phyloP scores from a whole-genome alignment of 2,797 vertebrate species.

The Benthosema pterotum region DNA sequence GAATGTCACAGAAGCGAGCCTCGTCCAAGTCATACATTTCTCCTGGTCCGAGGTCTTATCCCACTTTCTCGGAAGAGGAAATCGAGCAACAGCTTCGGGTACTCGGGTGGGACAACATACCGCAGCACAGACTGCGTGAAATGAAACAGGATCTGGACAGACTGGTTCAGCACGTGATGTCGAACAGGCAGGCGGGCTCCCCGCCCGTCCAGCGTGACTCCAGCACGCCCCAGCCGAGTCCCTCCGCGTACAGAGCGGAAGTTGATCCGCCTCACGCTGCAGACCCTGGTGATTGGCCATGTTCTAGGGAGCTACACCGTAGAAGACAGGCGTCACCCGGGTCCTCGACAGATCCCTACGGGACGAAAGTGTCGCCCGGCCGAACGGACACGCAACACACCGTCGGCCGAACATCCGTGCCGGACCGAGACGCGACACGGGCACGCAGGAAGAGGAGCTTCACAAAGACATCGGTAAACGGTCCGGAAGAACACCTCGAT shows the following conservation, averaged over 20 bases:
- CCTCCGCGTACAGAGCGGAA: conserved; percentile 74
- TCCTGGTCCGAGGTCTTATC: too few species aligned
- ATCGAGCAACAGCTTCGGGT: conserved; percentile 72
- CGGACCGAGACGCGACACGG: conserved; percentile 17
- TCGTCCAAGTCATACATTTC: conserved; percentile 2
- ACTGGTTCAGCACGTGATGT: conserved; percentile 68
- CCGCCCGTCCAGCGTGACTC: conserved; percentile 40
- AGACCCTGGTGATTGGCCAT: conserved; percentile 24
- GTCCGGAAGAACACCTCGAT: conserved; percentile 66
- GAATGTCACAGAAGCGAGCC: conserved; percentile 53
- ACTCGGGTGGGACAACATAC: conserved; percentile 77
- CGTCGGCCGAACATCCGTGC: conserved; percentile 45
- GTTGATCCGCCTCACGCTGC: conserved; percentile 44
- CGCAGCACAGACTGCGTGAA: conserved; percentile 68
- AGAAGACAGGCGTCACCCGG: conserved; percentile 48
- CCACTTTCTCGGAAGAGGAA: conserved; percentile 78
- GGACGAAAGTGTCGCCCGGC: conserved; percentile 48
- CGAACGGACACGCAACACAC: conserved; percentile 28
- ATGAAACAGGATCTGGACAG: conserved; percentile 81
- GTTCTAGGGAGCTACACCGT: conserved; percentile 15
- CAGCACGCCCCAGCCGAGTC: conserved; percentile 41
- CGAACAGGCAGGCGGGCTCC: conserved; percentile 44
- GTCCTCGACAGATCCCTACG: conserved; percentile 50
- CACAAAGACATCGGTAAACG: conserved; percentile 71
- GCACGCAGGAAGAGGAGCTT: conserved; percentile 36